These are phyloP conservation scores for Hyposoter dolosus DNA, from an alignment of 2,888 invertebrate genomes.

Conservation along the genomic window DNA sequence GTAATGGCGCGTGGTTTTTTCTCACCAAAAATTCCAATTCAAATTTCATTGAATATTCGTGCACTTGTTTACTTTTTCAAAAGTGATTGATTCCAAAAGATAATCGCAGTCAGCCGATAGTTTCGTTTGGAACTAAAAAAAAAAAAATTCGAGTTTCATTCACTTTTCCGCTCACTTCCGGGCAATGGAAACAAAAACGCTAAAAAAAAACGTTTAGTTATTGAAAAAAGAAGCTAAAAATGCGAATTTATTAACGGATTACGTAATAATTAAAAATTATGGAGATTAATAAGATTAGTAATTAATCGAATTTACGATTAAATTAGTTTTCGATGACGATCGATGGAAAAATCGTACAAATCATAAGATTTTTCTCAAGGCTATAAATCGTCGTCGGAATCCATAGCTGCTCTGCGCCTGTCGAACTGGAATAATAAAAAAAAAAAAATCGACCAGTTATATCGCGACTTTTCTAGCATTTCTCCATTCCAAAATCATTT, in stretches of 20 bases:
- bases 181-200: neutral
- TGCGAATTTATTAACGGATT: neutral
- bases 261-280: constrained; percentile 6
- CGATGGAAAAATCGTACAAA: constrained; percentile 37
- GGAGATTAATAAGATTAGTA: neutral
- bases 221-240: neutral
- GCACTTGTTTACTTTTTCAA: neutral
- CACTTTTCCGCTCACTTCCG: neutral
- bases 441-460: neutral
- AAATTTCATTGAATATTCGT: neutral
- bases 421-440: constrained; percentile 89
- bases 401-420: constrained; percentile 94
- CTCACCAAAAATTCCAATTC: too few species aligned
- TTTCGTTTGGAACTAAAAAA: neutral
- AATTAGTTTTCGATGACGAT: neutral
- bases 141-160: neutral
- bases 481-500: neutral
- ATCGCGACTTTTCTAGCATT: neutral
- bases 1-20: neutral
- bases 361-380: constrained; percentile 56
- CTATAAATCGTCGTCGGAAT: constrained; percentile 91
- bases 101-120: neutral
- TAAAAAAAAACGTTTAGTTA: neutral
- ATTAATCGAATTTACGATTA: neutral
- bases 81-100: neutral